Percentiles rank a stretch among this genome's conserved stretches.
Evolutionary conservation across 2,113 vertebrate genomes (phyloP).

Genomic region (Odontophorus gujanensis): DNA sequence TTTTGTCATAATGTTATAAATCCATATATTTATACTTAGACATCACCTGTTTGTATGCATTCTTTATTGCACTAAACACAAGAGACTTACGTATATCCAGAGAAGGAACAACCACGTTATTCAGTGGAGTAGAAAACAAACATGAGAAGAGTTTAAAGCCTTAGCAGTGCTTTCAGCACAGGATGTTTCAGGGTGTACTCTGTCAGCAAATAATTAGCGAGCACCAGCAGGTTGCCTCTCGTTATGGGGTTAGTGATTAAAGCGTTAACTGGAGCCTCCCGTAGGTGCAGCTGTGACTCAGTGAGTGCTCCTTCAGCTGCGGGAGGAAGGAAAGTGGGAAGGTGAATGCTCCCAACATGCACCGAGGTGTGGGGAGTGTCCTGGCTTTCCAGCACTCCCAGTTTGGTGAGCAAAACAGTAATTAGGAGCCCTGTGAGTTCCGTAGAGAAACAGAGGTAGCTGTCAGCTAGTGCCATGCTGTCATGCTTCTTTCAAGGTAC

Average conservation of each 20-base stretch:
- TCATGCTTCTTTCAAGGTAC: background rate
- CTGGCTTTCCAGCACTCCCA: background rate
- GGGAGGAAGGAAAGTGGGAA: background rate
- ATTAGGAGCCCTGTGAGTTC: background rate
- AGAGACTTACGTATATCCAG: accelerated
- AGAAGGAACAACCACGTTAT: background rate
- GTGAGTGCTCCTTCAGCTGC: background rate
- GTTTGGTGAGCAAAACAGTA: background rate
- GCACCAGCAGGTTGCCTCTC: background rate
- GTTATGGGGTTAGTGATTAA: background rate
- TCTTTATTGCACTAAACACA: too few relatives aligned
- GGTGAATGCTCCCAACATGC: constrained; percentile 75
- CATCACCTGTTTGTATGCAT: accelerated
- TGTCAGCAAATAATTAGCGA: background rate
- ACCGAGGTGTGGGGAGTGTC: constrained; percentile 72
- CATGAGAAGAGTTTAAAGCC: background rate
- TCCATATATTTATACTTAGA: accelerated
- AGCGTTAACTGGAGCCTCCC: constrained; percentile 34
- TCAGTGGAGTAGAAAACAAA: accelerated
- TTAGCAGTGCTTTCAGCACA: background rate
- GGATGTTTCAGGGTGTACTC: background rate
- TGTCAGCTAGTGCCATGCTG: background rate
- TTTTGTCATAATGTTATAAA: background rate
- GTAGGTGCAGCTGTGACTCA: background rate
- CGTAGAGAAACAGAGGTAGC: background rate